Conservation (phyloP, 2,113 vertebrate species). For the Pterocles gutturalis region DNA sequence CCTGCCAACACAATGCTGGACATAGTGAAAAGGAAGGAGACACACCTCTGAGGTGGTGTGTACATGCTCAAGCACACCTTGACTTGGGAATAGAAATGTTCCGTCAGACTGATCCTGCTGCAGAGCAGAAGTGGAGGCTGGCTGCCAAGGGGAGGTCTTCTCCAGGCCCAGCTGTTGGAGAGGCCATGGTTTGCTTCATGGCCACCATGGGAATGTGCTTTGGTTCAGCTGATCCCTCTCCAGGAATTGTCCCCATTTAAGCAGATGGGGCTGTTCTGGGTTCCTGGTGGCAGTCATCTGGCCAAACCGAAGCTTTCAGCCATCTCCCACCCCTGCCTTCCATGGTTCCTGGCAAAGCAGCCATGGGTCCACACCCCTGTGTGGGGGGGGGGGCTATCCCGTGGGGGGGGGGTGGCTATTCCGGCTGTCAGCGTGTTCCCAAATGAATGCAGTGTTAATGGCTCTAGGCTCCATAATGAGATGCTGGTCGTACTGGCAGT, state of each 20-base stretch:
- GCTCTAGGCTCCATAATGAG: background rate
- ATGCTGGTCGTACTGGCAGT: background rate
- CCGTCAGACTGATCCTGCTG: background rate
- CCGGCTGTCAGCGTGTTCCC: background rate
- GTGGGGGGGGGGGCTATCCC: background rate
- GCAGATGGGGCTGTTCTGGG: background rate
- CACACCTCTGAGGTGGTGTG: background rate
- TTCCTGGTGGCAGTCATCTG: fast-evolving
- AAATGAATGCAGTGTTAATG: background rate
- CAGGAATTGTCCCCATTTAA: background rate
- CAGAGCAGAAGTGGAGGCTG: background rate
- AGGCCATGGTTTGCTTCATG: fast-evolving
- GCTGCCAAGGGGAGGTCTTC: background rate
- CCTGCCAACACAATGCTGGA: background rate
- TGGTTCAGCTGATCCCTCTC: background rate
- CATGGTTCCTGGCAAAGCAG: background rate
- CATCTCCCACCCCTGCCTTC: background rate
- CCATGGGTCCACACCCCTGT: fast-evolving
- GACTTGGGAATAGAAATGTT: background rate
- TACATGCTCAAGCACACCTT: fast-evolving
- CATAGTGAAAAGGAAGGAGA: background rate
- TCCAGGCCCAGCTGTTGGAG: background rate
- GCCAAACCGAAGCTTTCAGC: background rate
- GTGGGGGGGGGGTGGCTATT: background rate
- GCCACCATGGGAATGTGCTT: background rate